Percentiles rank a stretch among this genome's conserved stretches.
Conservation (phyloP, 2,888 invertebrate species). For the Mythimna ferrago region DNA sequence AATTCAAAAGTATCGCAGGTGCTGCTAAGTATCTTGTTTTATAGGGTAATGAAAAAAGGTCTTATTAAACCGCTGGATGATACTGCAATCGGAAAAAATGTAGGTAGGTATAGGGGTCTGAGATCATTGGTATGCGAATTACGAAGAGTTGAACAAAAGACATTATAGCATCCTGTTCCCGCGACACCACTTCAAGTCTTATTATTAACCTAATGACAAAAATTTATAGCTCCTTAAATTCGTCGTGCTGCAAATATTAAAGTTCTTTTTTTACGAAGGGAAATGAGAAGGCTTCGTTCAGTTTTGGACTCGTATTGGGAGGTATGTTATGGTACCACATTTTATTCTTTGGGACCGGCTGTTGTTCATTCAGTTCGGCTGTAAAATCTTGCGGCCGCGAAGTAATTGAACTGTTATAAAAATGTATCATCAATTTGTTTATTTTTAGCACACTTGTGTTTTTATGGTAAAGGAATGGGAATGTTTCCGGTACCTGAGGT, state of each 20-base stretch:
- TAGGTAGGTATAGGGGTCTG: constrained; percentile 73
- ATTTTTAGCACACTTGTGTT: constrained; percentile 50
- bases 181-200: constrained; percentile 84
- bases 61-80: constrained; percentile 73
- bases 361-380: constrained; percentile 67
- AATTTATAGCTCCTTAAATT: constrained; percentile 89
- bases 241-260: constrained; percentile 88
- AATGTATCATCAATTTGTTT: constrained; percentile 59
- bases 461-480: constrained; percentile 49
- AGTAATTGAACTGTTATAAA: constrained; percentile 64
- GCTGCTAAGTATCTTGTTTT: constrained; percentile 75
- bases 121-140: constrained; percentile 88
- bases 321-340: constrained; percentile 68
- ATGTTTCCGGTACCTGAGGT: constrained; percentile 42
- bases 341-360: constrained; percentile 66
- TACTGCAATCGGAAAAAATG: constrained; percentile 76
- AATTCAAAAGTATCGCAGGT: constrained; percentile 71
- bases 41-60: constrained; percentile 74
- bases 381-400: constrained; percentile 60
- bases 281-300: constrained; percentile 67
- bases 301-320: constrained; percentile 69
- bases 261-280: constrained; percentile 73
- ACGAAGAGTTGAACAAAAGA: constrained; percentile 87
- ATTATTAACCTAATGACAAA: constrained; percentile 90
- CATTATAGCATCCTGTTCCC: constrained; percentile 89